Evolutionary conservation across 1,140 invertebrate species (phyloP), one percentile per base, ranked within the genome.

Genomic region (Bombus haemorrhoidalis): DNA sequence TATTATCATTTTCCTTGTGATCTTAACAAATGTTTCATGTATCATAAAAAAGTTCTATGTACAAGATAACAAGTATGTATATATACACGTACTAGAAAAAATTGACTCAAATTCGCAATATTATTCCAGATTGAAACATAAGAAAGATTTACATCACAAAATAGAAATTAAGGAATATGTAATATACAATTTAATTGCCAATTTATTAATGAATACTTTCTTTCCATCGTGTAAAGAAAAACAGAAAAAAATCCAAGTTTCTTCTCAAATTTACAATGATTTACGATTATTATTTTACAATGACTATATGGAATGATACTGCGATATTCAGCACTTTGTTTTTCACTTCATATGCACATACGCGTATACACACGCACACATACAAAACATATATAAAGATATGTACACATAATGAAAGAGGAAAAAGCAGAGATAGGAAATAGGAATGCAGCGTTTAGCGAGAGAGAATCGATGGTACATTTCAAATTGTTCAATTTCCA

Each of bases 381-480:
- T 28, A 75, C 13, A 68, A 32, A 41, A 73, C 57, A 62, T 39
- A 28, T 32, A 53, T 39, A 66, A 76, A 83, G 28, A n/a, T 69
- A 83, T 69, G 57, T 78, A 83, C 64, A 83, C 39, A 28, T 64
- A 66, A 76, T 32, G 22, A 37, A 82, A n/a, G 25, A 62, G 18
- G 43, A 53, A 64, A 18, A 68, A 64, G 73, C 41, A 53, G 28
- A 53, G 53, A 66, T 22, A 34, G 43, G 34, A 66, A 83, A 57
- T 83, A 69, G 81, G 81, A 83, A 83, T 83, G 81, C 81, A 78
- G 62, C 37, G 74, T 47, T 53, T 43, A 57, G 37, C 74, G 74
- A 83, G 74, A 83, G 64, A 83, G 81, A 83, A 41, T 83, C 37
- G 74, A 83, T 83, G 74, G 66, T 83, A 78, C 43, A 28, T 78